These are phyloP conservation scores for Achatina immaculata DNA, from an alignment of 1,140 invertebrate genomes.

Conservation along the genomic window DNA sequence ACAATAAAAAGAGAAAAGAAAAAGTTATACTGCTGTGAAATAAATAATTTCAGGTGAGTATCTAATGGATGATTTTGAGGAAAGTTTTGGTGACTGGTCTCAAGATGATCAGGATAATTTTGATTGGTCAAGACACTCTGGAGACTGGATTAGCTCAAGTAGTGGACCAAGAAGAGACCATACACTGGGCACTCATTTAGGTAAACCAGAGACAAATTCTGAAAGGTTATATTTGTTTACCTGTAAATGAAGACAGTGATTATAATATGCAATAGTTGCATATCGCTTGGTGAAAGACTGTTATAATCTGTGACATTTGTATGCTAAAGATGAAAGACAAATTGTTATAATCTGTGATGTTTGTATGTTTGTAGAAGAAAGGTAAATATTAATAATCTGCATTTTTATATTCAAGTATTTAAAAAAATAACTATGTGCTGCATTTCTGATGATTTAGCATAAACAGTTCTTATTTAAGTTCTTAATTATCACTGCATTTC, in stretches of 20 bases:
- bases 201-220: background rate
- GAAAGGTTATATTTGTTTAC: background rate
- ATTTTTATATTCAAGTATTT: too few species aligned
- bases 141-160: slow-evolving; percentile 48
- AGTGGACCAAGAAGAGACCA: slow-evolving; percentile 63
- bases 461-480: too few species aligned
- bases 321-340: background rate
- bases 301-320: slow-evolving; percentile 6
- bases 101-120: slow-evolving; percentile 57
- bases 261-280: background rate
- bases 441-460: too few species aligned
- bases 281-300: background rate
- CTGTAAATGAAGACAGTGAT: background rate
- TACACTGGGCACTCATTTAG: slow-evolving; percentile 49
- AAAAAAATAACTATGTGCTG: too few species aligned
- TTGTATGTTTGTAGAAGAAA: background rate
- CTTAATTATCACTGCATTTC: too few species aligned
- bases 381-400: background rate
- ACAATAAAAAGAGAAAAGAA: too few species aligned
- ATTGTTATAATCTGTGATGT: background rate
- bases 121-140: slow-evolving; percentile 60
- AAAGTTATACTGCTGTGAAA: background rate
- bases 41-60: slow-evolving; percentile 39
- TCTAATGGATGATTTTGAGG: slow-evolving; percentile 63
- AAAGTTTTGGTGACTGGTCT: slow-evolving; percentile 57